A percentile compares a stretch with the other conserved stretches of the same genome.
Conservation (phyloP, 2,888 invertebrate species). For the Hesperia comma region DNA sequence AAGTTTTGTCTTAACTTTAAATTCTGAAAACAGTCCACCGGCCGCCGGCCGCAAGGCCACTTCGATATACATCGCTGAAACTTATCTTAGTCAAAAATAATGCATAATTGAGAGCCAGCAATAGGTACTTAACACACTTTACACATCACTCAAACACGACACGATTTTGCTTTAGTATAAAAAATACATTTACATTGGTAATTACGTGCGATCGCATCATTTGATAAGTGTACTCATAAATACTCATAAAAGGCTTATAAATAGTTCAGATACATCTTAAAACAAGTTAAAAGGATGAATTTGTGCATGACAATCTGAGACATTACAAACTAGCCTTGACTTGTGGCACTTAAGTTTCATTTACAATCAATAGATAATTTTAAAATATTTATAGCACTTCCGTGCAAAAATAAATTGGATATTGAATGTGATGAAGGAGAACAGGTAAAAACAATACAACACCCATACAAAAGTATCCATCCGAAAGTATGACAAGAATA, state of each 20-base stretch:
- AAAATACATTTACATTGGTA: slow-evolving; percentile 45
- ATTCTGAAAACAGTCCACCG: slow-evolving; percentile 77
- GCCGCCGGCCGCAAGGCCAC: slow-evolving; percentile 80
- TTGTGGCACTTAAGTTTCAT: slow-evolving; percentile 43
- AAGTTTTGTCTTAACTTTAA: slow-evolving; percentile 73
- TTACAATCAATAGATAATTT: slow-evolving; percentile 21
- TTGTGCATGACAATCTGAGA: slow-evolving; percentile 40
- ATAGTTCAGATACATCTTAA: slow-evolving; percentile 38
- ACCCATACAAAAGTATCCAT: too few species aligned
- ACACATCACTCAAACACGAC: slow-evolving; percentile 54
- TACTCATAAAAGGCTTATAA: slow-evolving; percentile 40
- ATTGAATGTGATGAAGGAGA: too few species aligned
- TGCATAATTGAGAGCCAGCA: slow-evolving; percentile 48
- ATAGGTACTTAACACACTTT: slow-evolving; percentile 49
- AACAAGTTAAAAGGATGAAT: slow-evolving; percentile 41
- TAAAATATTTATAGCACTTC: slow-evolving; percentile 1
- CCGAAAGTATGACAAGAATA: too few species aligned
- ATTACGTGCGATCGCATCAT: slow-evolving; percentile 43
- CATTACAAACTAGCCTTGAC: slow-evolving; percentile 38
- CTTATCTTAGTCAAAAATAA: slow-evolving; percentile 50
- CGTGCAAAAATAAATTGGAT: not conserved
- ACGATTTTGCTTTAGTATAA: slow-evolving; percentile 48
- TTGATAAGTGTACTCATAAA: slow-evolving; percentile 41
- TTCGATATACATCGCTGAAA: slow-evolving; percentile 70
- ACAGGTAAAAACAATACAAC: too few species aligned